These are phyloP conservation scores for Neomonachus schauinslandi DNA, from an alignment of 2,113 vertebrate species.

Conservation along the genomic window DNA sequence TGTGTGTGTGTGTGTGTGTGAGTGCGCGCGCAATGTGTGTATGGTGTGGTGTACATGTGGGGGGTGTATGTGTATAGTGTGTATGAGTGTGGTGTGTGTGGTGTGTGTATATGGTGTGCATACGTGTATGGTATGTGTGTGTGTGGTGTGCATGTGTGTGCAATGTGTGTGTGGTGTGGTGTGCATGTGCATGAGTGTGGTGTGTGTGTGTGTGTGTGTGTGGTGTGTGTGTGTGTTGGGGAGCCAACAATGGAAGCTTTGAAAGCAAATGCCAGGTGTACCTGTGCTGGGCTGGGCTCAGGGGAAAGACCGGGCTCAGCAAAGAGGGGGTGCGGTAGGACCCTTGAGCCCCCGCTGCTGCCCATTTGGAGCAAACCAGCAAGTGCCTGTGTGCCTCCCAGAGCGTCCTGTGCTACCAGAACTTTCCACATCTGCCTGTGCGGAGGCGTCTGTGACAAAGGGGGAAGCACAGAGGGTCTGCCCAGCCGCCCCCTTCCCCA, in stretches of 20 bases:
- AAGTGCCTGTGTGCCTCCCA: not conserved
- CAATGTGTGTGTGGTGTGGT: not conserved
- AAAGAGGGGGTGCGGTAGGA: accelerated
- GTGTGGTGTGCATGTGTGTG: not conserved
- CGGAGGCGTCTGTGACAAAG: not conserved
- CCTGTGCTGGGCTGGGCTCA: not conserved
- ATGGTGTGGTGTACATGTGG: not conserved
- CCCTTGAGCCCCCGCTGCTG: not conserved
- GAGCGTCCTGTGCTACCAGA: not conserved
- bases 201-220: not conserved
- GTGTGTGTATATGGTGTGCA: not conserved
- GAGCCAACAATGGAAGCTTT: not conserved
- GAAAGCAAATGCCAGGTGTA: not conserved
- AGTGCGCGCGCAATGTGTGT: not conserved
- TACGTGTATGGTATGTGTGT: not conserved
- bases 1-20: not conserved
- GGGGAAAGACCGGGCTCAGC: not conserved
- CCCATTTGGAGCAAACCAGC: not conserved
- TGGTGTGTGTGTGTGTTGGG: not conserved
- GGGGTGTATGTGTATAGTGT: too few relatives aligned
- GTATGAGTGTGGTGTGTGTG: not conserved
- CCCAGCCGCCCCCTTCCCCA: not conserved
- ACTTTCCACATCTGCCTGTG: not conserved
- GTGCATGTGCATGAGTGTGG: not conserved
- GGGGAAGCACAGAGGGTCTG: not conserved